phyloP scores from a whole-genome alignment of 2,888 invertebrate genomes.

The Prosapia bicincta region DNA sequence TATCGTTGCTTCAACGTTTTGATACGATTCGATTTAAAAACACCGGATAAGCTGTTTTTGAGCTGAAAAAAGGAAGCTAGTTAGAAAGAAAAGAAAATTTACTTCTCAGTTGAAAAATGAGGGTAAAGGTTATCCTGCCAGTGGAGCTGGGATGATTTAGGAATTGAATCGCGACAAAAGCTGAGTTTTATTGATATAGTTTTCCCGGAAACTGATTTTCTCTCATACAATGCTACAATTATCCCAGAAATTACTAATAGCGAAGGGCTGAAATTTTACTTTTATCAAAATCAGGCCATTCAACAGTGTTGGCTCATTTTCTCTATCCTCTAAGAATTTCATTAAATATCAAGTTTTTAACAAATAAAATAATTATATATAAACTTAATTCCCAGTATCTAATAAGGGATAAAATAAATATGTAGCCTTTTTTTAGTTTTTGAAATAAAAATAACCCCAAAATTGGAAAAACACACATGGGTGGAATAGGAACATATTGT shows the following conservation, averaged over 20 bases:
- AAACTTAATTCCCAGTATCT: not conserved
- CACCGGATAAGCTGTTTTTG: no score
- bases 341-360: not conserved
- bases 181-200: not conserved
- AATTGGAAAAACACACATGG: not conserved
- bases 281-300: not conserved
- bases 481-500: not conserved
- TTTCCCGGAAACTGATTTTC: not conserved
- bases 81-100: not conserved
- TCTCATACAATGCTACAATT: not conserved
- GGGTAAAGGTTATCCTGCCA: not conserved
- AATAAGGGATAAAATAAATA: not conserved
- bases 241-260: not conserved
- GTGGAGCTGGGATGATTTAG: not conserved
- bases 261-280: not conserved
- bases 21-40: no score
- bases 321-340: not conserved
- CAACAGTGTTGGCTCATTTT: not conserved
- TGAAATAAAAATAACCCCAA: not conserved
- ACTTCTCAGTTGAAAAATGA: not conserved
- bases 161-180: not conserved
- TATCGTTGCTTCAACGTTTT: no score
- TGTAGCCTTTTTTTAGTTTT: not conserved
- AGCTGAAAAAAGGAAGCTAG: no score
- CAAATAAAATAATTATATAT: not conserved